Evolutionary conservation across 2,888 invertebrate species (phyloP).

Genomic region (Torymus tubicola): DNA sequence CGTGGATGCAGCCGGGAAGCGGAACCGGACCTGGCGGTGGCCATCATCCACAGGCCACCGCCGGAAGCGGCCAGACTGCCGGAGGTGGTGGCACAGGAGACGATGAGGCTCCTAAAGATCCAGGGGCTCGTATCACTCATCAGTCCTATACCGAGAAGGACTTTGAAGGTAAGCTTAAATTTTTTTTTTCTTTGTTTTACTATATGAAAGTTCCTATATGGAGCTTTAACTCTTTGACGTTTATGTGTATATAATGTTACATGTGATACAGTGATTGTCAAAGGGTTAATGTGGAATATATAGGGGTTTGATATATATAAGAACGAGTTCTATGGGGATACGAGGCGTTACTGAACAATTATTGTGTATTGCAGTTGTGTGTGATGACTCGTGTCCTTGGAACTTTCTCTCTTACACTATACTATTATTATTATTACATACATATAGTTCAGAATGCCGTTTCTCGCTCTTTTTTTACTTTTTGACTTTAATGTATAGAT

Average conservation of each 20-base stretch:
- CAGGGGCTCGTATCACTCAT: slow-evolving; percentile 87
- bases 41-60: slow-evolving; percentile 58
- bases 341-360: too few relatives aligned
- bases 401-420: background rate
- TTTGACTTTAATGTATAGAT: slow-evolving; percentile 24
- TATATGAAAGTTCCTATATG: too few relatives aligned
- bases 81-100: slow-evolving; percentile 77
- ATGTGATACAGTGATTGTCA: background rate
- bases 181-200: slow-evolving; percentile 9
- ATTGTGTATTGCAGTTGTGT: too few relatives aligned
- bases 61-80: slow-evolving; percentile 48
- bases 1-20: slow-evolving; percentile 77
- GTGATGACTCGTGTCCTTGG: background rate
- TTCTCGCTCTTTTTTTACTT: slow-evolving; percentile 1
- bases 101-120: slow-evolving; percentile 92
- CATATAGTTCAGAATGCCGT: slow-evolving; percentile 14
- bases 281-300: background rate
- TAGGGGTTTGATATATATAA: too few relatives aligned
- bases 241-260: background rate
- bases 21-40: slow-evolving; percentile 67
- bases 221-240: slow-evolving; percentile 9
- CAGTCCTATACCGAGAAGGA: slow-evolving; percentile 91
- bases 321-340: too few relatives aligned
- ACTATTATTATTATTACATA: background rate
- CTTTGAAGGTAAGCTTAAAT: slow-evolving; percentile 84